phyloP scores from a whole-genome alignment of 1,140 invertebrate genomes.

The Sweltsa coloradensis region DNA sequence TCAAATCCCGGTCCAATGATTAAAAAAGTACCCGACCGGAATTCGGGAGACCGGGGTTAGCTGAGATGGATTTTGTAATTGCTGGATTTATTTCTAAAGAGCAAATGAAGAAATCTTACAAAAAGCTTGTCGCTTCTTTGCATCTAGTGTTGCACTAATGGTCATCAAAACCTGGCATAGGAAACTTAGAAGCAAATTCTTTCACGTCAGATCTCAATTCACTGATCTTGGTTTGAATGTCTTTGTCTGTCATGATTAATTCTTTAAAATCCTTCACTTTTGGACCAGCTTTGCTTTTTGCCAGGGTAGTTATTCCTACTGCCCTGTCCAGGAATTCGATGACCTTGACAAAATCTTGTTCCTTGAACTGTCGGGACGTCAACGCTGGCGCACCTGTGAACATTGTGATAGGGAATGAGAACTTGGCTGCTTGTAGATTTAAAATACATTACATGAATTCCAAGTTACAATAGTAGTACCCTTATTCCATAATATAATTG shows the following conservation, averaged over 20 bases:
- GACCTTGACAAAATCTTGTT: constrained; percentile 45
- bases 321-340: constrained; percentile 46
- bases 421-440: background rate
- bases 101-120: too few relatives aligned
- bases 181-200: constrained; percentile 39
- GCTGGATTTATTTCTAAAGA: too few relatives aligned
- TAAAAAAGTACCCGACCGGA: too few relatives aligned
- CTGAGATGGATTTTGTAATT: too few relatives aligned
- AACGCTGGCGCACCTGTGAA: constrained; percentile 39
- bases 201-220: constrained; percentile 35
- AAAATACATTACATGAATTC: background rate
- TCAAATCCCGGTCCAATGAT: too few relatives aligned
- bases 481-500: too few relatives aligned
- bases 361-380: constrained; percentile 45
- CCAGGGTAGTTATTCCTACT: constrained; percentile 28
- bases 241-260: constrained; percentile 32
- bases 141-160: too few relatives aligned
- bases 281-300: constrained; percentile 26
- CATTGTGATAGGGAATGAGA: constrained; percentile 5
- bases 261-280: constrained; percentile 42
- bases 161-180: constrained; percentile 41
- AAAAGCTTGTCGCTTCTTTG: too few relatives aligned
- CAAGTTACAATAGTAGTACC: background rate
- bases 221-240: constrained; percentile 28
- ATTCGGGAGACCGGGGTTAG: too few relatives aligned